These are phyloP conservation scores for Cosmia pyralina DNA, from an alignment of 2,888 invertebrate species.

Conservation along the genomic window DNA sequence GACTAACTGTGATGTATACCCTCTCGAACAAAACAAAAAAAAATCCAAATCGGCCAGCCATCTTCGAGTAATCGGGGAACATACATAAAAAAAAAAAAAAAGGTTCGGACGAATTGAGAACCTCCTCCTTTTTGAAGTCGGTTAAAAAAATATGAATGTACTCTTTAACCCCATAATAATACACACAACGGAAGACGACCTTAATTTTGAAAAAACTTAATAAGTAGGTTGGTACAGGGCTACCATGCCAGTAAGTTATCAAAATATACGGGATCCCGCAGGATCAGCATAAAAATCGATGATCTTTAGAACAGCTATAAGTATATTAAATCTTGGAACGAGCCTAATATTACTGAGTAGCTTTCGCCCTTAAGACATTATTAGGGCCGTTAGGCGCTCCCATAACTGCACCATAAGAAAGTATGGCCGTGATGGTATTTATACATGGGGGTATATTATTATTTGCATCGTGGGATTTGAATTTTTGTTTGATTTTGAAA, in stretches of 20 bases:
- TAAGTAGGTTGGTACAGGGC: neutral
- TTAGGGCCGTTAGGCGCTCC: conserved; percentile 50
- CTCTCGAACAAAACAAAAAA: too few relatives aligned
- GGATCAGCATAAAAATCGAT: conserved; percentile 51
- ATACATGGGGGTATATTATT: conserved; percentile 11
- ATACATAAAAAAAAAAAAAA: too few relatives aligned
- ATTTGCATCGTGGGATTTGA: neutral
- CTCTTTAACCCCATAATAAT: too few relatives aligned
- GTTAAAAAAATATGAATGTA: too few relatives aligned
- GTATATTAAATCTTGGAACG: conserved; percentile 38
- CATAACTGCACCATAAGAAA: conserved; percentile 54
- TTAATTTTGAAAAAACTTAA: neutral
- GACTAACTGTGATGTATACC: too few relatives aligned
- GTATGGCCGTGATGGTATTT: conserved; percentile 31
- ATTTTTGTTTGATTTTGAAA: neutral
- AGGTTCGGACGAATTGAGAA: too few relatives aligned
- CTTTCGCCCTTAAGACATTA: conserved; percentile 49
- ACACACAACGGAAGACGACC: neutral
- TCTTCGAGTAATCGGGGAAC: too few relatives aligned
- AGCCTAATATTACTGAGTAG: conserved; percentile 50
- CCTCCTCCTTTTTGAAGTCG: too few relatives aligned
- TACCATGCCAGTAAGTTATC: conserved; percentile 17
- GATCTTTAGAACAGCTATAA: conserved; percentile 28
- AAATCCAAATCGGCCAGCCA: too few relatives aligned
- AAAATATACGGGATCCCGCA: conserved; percentile 38